Conservation (phyloP, 2,888 invertebrate genomes). For the Laspeyria flexula region DNA sequence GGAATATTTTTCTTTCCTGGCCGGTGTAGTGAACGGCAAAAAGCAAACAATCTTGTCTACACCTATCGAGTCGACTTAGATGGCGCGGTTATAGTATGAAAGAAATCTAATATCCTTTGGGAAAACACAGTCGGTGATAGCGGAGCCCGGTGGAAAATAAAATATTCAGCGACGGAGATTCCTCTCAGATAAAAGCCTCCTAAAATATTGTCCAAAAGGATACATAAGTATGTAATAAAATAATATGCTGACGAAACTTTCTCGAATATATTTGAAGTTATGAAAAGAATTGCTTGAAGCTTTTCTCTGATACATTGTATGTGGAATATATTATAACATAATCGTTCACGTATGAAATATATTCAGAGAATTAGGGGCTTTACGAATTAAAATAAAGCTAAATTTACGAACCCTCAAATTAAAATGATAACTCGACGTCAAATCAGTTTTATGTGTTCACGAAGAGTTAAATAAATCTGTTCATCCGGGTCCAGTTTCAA, state of each 20-base stretch:
- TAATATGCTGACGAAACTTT: slow-evolving; percentile 18
- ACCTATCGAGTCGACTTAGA: slow-evolving; percentile 45
- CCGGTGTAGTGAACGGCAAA: slow-evolving; percentile 28
- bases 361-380: too few relatives aligned
- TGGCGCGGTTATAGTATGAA: slow-evolving; percentile 50
- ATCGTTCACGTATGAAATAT: not conserved
- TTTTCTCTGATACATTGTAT: slow-evolving; percentile 2
- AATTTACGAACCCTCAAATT: slow-evolving; percentile 5
- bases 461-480: slow-evolving; percentile 8
- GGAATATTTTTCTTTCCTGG: slow-evolving; percentile 38
- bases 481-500: slow-evolving; percentile 1
- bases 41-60: slow-evolving; percentile 55
- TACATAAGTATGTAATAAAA: slow-evolving; percentile 20
- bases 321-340: not conserved
- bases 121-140: slow-evolving; percentile 65
- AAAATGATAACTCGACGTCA: slow-evolving; percentile 1
- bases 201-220: slow-evolving; percentile 42
- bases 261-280: slow-evolving; percentile 13
- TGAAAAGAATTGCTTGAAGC: slow-evolving; percentile 24
- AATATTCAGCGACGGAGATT: slow-evolving; percentile 65
- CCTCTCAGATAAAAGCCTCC: slow-evolving; percentile 48
- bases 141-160: slow-evolving; percentile 60
- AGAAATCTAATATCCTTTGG: slow-evolving; percentile 71
- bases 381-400: not conserved
- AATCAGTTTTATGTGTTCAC: slow-evolving; percentile 7